Conservation (phyloP, 2,797 vertebrate species). For the Dermochelys coriacea region DNA sequence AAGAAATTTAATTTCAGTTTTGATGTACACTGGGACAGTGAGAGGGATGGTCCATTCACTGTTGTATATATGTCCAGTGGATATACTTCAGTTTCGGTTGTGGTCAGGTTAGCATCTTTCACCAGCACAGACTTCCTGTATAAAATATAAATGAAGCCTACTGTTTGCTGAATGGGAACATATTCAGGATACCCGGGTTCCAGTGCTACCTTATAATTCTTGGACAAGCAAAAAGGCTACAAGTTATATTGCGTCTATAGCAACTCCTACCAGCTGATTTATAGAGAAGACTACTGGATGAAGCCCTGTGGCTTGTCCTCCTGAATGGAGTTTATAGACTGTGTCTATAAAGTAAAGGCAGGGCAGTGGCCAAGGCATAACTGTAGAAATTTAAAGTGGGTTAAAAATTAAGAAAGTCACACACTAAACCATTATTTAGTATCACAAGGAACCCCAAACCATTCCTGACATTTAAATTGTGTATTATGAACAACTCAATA, state of each 20-base stretch:
- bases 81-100: background rate
- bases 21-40: conserved; percentile 40
- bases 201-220: background rate
- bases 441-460: background rate
- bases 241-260: background rate
- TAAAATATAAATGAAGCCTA: conserved; percentile 25
- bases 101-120: background rate
- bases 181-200: conserved; percentile 39
- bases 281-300: background rate
- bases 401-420: background rate
- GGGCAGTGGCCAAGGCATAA: background rate
- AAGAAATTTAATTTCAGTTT: conserved; percentile 60
- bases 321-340: background rate
- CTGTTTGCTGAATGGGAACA: background rate
- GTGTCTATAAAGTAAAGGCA: background rate
- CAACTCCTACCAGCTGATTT: background rate
- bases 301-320: background rate
- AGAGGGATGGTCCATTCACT: background rate
- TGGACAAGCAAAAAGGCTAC: background rate
- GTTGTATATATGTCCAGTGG: background rate
- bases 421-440: background rate
- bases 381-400: background rate
- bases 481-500: conserved; percentile 23
- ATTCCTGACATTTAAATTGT: conserved; percentile 17
- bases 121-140: background rate